Conservation (phyloP, 1,140 invertebrate species). For the Drosophila equinoxialis region DNA sequence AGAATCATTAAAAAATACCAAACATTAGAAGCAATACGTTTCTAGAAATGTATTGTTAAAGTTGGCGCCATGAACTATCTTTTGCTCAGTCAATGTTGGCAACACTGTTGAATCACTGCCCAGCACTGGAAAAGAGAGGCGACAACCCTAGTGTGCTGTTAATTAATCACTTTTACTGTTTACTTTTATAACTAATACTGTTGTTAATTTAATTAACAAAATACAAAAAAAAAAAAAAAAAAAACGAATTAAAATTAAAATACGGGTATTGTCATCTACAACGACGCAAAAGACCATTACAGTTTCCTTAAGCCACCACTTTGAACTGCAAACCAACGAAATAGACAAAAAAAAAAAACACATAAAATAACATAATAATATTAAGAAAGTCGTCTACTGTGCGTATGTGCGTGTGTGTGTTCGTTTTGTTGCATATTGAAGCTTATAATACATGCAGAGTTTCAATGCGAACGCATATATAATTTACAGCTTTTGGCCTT, state of each 20-base stretch:
- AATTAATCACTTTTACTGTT: constrained; percentile 62
- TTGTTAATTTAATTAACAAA: constrained; percentile 50
- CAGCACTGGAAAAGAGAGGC: constrained; percentile 16
- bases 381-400: constrained; percentile 18
- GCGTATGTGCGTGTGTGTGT: constrained; percentile 26
- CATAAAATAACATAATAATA: constrained; percentile 27
- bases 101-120: not conserved
- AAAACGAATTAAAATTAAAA: constrained; percentile 8
- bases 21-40: too few species aligned
- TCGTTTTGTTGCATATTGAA: constrained; percentile 43
- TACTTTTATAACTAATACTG: constrained; percentile 55
- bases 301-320: not conserved
- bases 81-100: not conserved
- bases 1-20: too few species aligned
- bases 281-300: not conserved
- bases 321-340: too few species aligned
- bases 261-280: constrained; percentile 14
- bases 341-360: constrained; percentile 11
- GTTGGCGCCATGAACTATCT: not conserved
- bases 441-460: constrained; percentile 30
- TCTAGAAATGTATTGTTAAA: too few species aligned
- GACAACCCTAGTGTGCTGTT: constrained; percentile 29
- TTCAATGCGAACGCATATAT: constrained; percentile 27
- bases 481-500: constrained; percentile 53
- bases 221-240: constrained; percentile 3